Evolutionary conservation across 2,888 invertebrate species (phyloP), one percentile per base, ranked within the genome.

Genomic region (Parthenolecanium corni): DNA sequence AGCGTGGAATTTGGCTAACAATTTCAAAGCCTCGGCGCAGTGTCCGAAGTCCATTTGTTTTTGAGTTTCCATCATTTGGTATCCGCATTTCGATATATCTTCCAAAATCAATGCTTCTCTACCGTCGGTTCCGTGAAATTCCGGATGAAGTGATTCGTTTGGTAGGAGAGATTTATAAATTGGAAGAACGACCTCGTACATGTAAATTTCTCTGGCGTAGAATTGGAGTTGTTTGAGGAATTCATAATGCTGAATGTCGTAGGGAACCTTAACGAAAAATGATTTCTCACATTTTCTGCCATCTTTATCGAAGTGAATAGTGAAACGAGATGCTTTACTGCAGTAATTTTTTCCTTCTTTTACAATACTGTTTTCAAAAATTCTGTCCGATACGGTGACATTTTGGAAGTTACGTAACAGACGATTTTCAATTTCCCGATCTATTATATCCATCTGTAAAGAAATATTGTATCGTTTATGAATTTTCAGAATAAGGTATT

Each of bases 1-100:
- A 21, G 56, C 64, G 56, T 64, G 64, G 12, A 64, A 56, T 49
- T 54, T 64, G 21, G 64, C 64, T 20, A 64, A 24, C 2, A n/a
- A 2, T 24, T 18, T 38, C 14, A 64, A 47, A 5, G 51, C 57
- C 25, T 23, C 20, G 1, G 46, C 47, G 20, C 49, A 42, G 16
- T 64, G 54, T 31, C 42, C 42, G 51, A 56, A 36, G 40, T 64
- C 51, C 12, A 64, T 23, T 16, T 56, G 56, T 12, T 64, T 23
- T 1, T 40, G 4, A 18, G 47, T 23, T 46, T 54, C 24, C 0
- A 16, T 16, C 44, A 42, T 31, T 44, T 23, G 16, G 52, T 63
- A 63, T 46, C 63, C 63, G 52, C 25, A 31, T 38, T 54, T 20
- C 1, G 31, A 52, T 25, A 63, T 9, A 36, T 63, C 63, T 40